These are phyloP conservation scores for Keiferia lycopersicella DNA, from an alignment of 2,888 invertebrate genomes.

Conservation along the genomic window DNA sequence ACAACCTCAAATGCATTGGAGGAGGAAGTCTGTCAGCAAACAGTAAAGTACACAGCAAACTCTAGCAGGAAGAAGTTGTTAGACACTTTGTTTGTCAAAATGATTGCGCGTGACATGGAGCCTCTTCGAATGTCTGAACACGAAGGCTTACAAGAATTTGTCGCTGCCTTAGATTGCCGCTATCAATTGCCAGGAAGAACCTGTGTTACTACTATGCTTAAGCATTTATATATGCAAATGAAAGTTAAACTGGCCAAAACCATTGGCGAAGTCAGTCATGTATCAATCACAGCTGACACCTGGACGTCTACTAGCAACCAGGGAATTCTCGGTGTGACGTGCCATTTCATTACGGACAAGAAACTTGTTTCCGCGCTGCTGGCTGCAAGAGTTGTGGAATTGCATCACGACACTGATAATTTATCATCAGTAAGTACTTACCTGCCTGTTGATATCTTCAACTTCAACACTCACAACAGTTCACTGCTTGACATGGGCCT, in stretches of 20 bases:
- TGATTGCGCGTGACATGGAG: not conserved
- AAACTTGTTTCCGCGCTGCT: no score
- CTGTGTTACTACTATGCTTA: not conserved
- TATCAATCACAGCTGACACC: not conserved
- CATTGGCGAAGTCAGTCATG: not conserved
- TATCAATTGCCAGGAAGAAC: not conserved
- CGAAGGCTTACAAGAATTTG: conserved; percentile 1
- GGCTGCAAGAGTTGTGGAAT: no score
- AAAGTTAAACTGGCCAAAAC: not conserved
- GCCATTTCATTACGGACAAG: no score
- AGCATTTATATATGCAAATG: not conserved
- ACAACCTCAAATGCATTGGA: no score
- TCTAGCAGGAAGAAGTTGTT: not conserved
- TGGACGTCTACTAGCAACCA: not conserved
- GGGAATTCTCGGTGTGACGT: no score
- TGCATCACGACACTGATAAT: no score
- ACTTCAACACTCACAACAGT: no score
- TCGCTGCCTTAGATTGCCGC: not conserved
- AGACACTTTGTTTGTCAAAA: not conserved
- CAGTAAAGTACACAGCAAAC: no score
- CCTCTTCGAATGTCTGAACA: not conserved
- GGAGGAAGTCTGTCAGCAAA: no score
- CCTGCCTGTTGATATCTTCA: no score
- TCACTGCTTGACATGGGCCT: no score
- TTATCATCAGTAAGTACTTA: no score